These are phyloP conservation scores for Nothoprocta pentlandii DNA, from an alignment of 2,113 vertebrate species.

Conservation along the genomic window DNA sequence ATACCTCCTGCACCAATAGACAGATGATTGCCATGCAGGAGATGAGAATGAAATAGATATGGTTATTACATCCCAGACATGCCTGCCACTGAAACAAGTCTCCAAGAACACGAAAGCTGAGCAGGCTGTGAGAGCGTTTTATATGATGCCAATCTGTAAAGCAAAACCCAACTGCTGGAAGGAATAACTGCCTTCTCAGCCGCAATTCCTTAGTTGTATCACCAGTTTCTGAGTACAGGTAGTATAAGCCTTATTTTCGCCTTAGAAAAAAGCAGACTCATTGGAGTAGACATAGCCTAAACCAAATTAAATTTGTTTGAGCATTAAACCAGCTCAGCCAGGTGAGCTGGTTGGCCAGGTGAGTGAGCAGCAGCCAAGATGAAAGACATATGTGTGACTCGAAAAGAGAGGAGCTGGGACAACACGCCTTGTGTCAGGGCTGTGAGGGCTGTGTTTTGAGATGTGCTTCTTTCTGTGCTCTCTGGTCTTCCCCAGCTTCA, in stretches of 20 bases:
- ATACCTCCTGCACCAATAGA: neutral
- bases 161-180: neutral
- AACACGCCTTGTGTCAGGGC: neutral
- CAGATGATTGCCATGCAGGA: neutral
- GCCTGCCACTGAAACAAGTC: neutral
- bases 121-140: neutral
- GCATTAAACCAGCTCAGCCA: neutral
- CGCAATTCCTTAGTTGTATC: neutral
- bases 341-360: neutral
- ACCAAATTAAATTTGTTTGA: neutral
- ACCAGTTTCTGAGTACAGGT: neutral
- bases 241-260: neutral
- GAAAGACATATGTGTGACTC: fast-evolving
- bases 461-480: fast-evolving
- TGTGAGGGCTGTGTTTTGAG: neutral
- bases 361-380: fast-evolving
- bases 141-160: neutral
- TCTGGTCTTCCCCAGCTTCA: neutral
- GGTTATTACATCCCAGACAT: neutral
- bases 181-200: neutral
- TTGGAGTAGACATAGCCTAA: neutral
- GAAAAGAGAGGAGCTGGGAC: neutral
- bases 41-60: neutral
- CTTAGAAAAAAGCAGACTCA: neutral
- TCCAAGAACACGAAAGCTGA: neutral